Evolutionary conservation across 2,113 vertebrate genomes (phyloP), one percentile per base, ranked within the genome.

Genomic region (Oncorhynchus gorbuscha): DNA sequence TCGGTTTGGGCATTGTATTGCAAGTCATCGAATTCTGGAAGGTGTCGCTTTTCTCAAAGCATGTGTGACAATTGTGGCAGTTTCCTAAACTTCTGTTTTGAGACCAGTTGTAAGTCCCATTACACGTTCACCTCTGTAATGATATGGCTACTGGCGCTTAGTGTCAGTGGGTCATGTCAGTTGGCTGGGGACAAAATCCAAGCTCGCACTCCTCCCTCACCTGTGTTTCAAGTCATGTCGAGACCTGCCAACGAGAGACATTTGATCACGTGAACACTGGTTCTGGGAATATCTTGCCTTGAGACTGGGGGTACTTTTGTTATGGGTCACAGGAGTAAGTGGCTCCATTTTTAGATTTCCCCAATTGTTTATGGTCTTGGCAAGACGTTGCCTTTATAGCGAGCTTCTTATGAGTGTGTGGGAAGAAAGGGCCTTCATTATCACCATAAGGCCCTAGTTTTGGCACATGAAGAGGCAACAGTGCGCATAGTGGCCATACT

Each of bases 231-330:
- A 97, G 97, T 99, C 97, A 99, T 99, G 98, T 99, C 97, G 95
- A 99, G 98, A 99, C 97, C 97, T 99, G 98, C 96, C 98, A 96
- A 96, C 96, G 94, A 96, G 96, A 97, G 95, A 98, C 94, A 92
- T 91, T 94, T 94, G 95, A 93, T 96, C 96, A 96, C 95, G 95
- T 96, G 97, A 96, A 95, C 95, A 94, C 94, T 96, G 95, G 94
- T 94, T 97, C 95, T 98, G 96, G 95, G 94, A 93, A 96, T 92
- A 86, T 93, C 94, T 97, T 96, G 94, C 95, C 96, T 94, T 94
- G 95, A 95, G 93, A 93, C 93, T 79, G 87, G 88, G 91, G 94
- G 93, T 24, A 49, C 71, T 80, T 28, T 77, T 88, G 62, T 75
- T 71, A 32, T 70, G 78, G 79, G 55, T 73, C 76, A 72, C 73